phyloP scores from a whole-genome alignment of 2,797 vertebrate genomes.

The Aldrovandia affinis region DNA sequence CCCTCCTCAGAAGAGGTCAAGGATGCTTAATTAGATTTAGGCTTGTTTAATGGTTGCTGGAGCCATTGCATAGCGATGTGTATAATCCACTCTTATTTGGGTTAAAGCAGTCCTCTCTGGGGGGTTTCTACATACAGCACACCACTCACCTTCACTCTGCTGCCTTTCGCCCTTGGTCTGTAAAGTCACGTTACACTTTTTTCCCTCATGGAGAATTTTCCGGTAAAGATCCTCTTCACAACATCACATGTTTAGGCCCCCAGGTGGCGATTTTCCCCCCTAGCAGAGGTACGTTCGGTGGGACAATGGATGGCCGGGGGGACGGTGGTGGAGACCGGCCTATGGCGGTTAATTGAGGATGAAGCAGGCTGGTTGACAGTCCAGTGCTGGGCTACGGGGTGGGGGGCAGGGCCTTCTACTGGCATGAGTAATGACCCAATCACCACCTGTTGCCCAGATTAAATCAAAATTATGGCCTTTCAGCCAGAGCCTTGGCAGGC shows the following conservation, averaged over 20 bases:
- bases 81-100: conserved; percentile 74
- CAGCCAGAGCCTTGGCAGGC: conserved; percentile 39
- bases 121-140: neutral
- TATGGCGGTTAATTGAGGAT: conserved; percentile 47
- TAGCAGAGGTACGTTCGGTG: neutral
- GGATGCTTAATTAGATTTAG: conserved; percentile 71
- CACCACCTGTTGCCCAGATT: conserved; percentile 66
- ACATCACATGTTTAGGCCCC: conserved; percentile 1
- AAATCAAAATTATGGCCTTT: conserved; percentile 53
- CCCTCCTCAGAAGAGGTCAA: conserved; percentile 37
- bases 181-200: conserved; percentile 21
- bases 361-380: conserved; percentile 27
- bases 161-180: neutral
- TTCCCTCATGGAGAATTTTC: conserved; percentile 21
- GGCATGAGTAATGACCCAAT: conserved; percentile 48
- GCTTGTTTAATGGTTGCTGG: conserved; percentile 73
- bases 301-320: neutral
- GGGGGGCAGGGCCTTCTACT: conserved; percentile 42
- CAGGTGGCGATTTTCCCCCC: neutral
- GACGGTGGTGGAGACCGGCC: conserved; percentile 32
- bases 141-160: neutral
- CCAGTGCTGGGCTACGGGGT: neutral
- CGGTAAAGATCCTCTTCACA: conserved; percentile 20
- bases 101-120: conserved; percentile 63
- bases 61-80: conserved; percentile 57